Evolutionary conservation across 2,888 invertebrate species (phyloP), one percentile per base, ranked within the genome.

Genomic region (Lottia gigantea): DNA sequence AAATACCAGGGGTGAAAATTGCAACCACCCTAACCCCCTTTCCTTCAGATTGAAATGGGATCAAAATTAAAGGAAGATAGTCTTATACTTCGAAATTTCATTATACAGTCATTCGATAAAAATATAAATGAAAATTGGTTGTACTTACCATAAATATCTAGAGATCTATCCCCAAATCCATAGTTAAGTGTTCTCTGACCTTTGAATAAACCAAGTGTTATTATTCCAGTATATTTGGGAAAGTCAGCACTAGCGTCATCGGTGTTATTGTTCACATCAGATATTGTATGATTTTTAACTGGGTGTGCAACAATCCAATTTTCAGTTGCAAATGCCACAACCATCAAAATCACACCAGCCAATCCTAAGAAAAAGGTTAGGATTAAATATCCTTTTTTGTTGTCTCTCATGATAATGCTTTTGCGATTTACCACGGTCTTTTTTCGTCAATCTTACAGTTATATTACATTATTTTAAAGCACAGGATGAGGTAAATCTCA

Each of bases 101-200:
- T n/a, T n/a, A n/a, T n/a, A n/a, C n/a, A n/a, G n/a, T n/a, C n/a
- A n/a, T n/a, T n/a, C n/a, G n/a, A n/a, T n/a, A n/a, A n/a, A n/a
- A n/a, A n/a, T n/a, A n/a, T n/a, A n/a, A n/a, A n/a, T n/a, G n/a
- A n/a, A n/a, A n/a, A n/a, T n/a, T n/a, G n/a, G n/a, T n/a, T n/a
- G n/a, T n/a, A 67, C 70, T 71, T 74, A 83, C 83, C 79, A 74
- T 67, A 93, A 76, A 96, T 92, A 74, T 93, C 92, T 84, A 93
- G 91, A 68, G 91, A 91, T 83, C 96, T 92, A 91, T 92, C 92
- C 6, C 96, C 96, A 83, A 95, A 94, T 3, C 94, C 94, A 71
- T 92, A 92, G 87, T 95, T 94, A 47, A 97, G 89, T 79, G 93
- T 92, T 87, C 95, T 95, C 76, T 92, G 92, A 0, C 97, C 97